phyloP scores from a whole-genome alignment of 2,113 vertebrate genomes.

The Passer domesticus region DNA sequence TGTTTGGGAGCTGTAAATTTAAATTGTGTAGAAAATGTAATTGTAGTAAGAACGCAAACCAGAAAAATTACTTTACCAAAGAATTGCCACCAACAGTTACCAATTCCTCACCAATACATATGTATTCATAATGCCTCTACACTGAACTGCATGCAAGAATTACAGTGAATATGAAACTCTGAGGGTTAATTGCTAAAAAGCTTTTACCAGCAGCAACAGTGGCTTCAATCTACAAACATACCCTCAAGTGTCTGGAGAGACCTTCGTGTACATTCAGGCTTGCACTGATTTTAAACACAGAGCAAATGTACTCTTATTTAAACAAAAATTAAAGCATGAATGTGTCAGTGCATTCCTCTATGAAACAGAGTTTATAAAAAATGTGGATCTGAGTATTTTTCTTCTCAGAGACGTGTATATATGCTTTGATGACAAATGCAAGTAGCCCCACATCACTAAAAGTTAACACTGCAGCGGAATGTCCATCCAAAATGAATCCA shows the following conservation, averaged over 20 bases:
- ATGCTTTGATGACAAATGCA: neutral
- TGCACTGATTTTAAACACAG: neutral
- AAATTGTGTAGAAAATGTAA: rapidly evolving
- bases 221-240: neutral
- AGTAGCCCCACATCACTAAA: neutral
- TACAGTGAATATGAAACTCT: neutral
- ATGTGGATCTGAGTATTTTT: neutral
- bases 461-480: neutral
- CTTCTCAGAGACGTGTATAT: neutral
- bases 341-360: neutral
- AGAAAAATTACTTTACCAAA: neutral
- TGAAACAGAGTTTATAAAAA: neutral
- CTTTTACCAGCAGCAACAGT: neutral
- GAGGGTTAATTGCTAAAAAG: neutral
- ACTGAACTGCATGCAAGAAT: neutral
- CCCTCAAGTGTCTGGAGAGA: neutral
- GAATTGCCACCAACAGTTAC: neutral
- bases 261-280: rapidly evolving
- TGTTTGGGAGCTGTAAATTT: neutral
- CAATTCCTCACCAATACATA: neutral
- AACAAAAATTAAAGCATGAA: neutral
- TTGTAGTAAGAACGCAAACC: neutral
- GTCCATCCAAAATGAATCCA: neutral
- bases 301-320: neutral
- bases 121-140: neutral